phyloP scores from a whole-genome alignment of 2,888 invertebrate genomes.

The Cerceris rybyensis region DNA sequence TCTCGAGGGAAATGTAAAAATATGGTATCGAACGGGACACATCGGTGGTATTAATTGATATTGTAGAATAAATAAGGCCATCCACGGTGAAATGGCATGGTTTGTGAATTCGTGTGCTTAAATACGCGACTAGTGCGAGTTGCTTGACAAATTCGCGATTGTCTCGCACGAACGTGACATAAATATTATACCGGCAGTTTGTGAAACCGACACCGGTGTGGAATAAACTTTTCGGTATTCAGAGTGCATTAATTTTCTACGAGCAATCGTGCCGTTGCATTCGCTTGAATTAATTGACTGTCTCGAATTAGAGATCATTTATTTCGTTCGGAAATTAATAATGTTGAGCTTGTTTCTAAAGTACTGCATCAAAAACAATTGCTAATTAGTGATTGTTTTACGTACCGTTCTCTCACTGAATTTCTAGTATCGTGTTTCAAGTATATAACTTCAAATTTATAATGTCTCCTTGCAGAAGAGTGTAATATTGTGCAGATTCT shows the following conservation, averaged over 20 bases:
- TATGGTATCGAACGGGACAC: slow-evolving; percentile 5
- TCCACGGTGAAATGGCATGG: background rate
- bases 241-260: background rate
- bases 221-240: slow-evolving; percentile 1
- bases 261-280: background rate
- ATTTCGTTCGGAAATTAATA: background rate
- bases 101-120: slow-evolving; percentile 13
- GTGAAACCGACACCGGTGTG: background rate
- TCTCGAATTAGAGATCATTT: background rate
- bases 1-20: slow-evolving; percentile 21
- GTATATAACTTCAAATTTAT: no score
- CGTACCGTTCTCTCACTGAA: no score
- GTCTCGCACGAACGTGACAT: background rate
- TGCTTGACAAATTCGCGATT: slow-evolving; percentile 18
- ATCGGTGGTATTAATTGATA: slow-evolving; percentile 33
- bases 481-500: no score
- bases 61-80: slow-evolving; percentile 25
- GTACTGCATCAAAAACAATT: no score
- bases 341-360: no score
- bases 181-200: slow-evolving; percentile 13
- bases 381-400: no score
- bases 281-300: no score
- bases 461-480: no score
- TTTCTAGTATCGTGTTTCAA: no score
- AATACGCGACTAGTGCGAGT: slow-evolving; percentile 9